These are phyloP conservation scores for Drosophila setifemur DNA, from an alignment of 1,140 invertebrate species.

Conservation along the genomic window DNA sequence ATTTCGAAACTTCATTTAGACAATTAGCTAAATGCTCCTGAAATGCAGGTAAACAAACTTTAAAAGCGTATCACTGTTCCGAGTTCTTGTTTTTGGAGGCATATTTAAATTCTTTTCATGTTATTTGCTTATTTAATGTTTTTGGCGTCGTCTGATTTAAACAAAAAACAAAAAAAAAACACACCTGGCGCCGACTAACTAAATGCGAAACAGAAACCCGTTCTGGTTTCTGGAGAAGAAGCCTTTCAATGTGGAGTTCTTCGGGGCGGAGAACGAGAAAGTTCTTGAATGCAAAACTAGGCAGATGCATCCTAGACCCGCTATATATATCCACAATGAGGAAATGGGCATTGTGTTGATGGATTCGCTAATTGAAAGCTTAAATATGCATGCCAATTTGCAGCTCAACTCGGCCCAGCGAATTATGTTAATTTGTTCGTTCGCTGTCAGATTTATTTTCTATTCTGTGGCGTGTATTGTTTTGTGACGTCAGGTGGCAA, in stretches of 20 bases:
- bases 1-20: too few relatives aligned
- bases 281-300: not conserved
- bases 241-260: not conserved
- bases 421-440: slow-evolving; percentile 23
- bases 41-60: not conserved
- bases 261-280: not conserved
- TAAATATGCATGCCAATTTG: slow-evolving; percentile 7
- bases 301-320: not conserved
- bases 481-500: slow-evolving; percentile 29
- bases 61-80: slow-evolving; percentile 1
- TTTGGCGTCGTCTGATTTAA: slow-evolving; percentile 47
- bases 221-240: slow-evolving; percentile 16
- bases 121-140: slow-evolving; percentile 48
- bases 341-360: not conserved
- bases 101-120: slow-evolving; percentile 17
- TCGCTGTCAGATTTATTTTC: slow-evolving; percentile 17
- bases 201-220: slow-evolving; percentile 10
- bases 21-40: too few relatives aligned
- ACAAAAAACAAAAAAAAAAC: too few relatives aligned
- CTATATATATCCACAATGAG: not conserved
- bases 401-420: not conserved
- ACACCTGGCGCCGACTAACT: slow-evolving; percentile 3
- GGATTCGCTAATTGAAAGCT: slow-evolving; percentile 30
- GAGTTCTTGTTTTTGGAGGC: not conserved
- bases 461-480: not conserved